Evolutionary conservation across 2,797 vertebrate species (phyloP).

Genomic region (Odontamblyopus rebecca): DNA sequence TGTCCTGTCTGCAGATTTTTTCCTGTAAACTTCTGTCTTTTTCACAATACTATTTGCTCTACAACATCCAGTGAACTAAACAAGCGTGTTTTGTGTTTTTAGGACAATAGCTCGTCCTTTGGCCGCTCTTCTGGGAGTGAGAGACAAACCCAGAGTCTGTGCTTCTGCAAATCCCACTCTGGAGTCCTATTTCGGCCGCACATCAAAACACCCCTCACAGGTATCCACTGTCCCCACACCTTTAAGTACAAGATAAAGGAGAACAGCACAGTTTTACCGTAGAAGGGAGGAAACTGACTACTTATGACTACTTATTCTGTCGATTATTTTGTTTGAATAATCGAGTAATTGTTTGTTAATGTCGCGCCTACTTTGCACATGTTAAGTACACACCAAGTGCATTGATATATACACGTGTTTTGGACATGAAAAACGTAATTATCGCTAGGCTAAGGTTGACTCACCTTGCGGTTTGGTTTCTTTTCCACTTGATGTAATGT

Average conservation of each 20-base stretch:
- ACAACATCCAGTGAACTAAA: background rate
- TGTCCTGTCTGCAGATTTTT: background rate
- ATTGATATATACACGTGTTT: too few species aligned
- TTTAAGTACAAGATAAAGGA: background rate
- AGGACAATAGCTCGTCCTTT: conserved; percentile 85
- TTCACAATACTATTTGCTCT: background rate
- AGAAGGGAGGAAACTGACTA: too few species aligned
- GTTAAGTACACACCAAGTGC: too few species aligned
- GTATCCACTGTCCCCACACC: conserved; percentile 63
- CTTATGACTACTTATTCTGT: too few species aligned
- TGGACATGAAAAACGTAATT: too few species aligned
- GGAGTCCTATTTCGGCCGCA: conserved; percentile 82
- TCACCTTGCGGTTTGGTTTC: too few species aligned
- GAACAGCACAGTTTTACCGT: background rate
- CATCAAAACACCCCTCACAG: conserved; percentile 88
- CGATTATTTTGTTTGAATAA: too few species aligned
- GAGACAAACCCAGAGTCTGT: conserved; percentile 81
- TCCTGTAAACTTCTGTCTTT: background rate
- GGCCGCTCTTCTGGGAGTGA: conserved; percentile 85
- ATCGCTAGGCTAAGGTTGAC: too few species aligned
- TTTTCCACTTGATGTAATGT: too few species aligned
- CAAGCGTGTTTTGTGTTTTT: background rate
- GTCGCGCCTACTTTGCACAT: too few species aligned
- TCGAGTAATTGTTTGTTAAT: too few species aligned
- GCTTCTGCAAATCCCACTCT: conserved; percentile 80